A percentile compares a stretch with the other conserved stretches of the same genome.
phyloP scores from a whole-genome alignment of 2,888 invertebrate genomes.

The Capitulum mitella region DNA sequence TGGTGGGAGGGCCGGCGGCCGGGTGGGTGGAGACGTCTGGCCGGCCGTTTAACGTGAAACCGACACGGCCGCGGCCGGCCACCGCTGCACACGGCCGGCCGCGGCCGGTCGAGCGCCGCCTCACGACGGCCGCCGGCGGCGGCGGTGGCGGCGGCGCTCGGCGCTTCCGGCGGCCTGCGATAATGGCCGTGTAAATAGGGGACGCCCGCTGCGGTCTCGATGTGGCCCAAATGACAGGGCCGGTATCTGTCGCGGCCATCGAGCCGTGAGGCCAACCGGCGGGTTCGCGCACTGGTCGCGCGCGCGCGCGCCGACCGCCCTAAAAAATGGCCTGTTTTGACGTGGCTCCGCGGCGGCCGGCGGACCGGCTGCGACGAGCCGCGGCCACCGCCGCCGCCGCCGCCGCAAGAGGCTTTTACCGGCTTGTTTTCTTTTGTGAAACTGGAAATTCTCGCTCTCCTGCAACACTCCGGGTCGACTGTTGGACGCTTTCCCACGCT shows the following conservation, averaged over 20 bases:
- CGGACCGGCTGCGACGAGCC: no score
- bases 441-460: neutral
- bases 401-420: no score
- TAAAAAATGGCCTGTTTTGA: no score
- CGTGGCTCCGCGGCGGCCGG: no score
- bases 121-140: neutral
- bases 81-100: neutral
- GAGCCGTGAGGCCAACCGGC: no score
- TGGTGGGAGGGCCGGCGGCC: conserved; percentile 8
- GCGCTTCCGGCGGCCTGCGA: no score
- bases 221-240: neutral
- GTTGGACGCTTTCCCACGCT: neutral
- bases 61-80: neutral
- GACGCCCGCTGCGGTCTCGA: neutral
- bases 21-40: neutral
- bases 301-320: neutral
- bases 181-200: neutral
- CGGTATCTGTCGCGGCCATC: no score
- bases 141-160: neutral
- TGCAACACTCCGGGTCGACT: neutral
- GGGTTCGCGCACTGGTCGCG: no score
- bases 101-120: neutral
- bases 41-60: neutral
- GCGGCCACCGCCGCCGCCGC: no score
- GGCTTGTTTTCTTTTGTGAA: neutral